Base-by-base conservation (phyloP, 2,113 vertebrate species). In the Dascyllus trimaculatus region DNA sequence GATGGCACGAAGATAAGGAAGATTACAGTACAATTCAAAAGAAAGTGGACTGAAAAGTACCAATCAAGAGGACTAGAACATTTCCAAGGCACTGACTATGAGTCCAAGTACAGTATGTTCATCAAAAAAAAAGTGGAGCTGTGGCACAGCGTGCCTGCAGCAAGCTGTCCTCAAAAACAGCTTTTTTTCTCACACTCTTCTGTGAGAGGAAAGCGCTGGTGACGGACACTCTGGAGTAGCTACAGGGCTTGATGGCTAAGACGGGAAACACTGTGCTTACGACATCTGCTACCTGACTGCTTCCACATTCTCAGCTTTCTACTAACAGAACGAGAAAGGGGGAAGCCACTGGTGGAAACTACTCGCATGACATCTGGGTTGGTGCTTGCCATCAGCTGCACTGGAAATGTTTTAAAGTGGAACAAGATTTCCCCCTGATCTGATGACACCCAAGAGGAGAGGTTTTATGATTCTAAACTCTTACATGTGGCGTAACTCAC, bases 341-440 rank as follows among this genome's bases (percentile, higher is more conserved):
- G 29, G 72, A 53, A 81, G 19, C 7, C 58, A 21, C 26, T 26
- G 57, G 25, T 51, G 45, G 73, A 73, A 75, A 66, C 2, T 21
- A 62, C 49, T 49, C 40, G n/a, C 66, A 0, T 65, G 89, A 81
- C 68, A 79, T 79, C 77, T 71, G 68, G 80, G 24, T 52, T 46
- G 57, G 1, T 73, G 76, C 68, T 53, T 56, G 45, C 54, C 46
- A 73, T 63, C 65, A 57, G 48, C 32, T 35, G 22, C 40, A 54
- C 11, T 14, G 67, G 13, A 19, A 35, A 57, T n/a, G 38, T 43
- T 9, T 19, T 29, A 59, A 51, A 56, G 61, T 11, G 4, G 19
- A 60, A 26, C 66, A 68, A 45, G 13, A 2, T 17, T 54, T 4
- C 13, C 29, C 46, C 59, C 4, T 25, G 49, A 81, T 45, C 56